Base-by-base conservation (phyloP, 2,797 vertebrate species). In the Pseudomugil tenellus region DNA sequence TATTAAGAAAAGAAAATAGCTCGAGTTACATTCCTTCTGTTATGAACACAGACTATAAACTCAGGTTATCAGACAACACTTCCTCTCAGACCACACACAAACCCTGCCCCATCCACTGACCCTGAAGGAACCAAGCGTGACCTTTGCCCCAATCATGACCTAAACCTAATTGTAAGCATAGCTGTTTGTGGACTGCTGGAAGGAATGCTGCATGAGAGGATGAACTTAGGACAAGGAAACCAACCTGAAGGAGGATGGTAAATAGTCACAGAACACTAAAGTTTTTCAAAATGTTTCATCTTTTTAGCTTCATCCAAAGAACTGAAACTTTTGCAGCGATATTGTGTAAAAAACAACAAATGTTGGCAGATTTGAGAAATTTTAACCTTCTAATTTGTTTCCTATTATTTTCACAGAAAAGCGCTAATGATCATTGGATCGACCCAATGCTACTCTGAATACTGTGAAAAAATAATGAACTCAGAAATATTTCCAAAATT, bases 51-150 rank as follows among this genome's bases (percentile, higher is more conserved):
- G 13, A 63, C 39, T 16, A 14, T 73, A 53, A 77, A 52, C 37
- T 25, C 19, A 70, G 17, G 51, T 9, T 39, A 53, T 67, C 6
- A 1, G 55, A 29, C 52, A 29, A n/a, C 31, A 52, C 57, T 76
- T 79, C 77, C 77, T 79, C 16, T 32, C 57, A 51, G 58, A 67
- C 23, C 31, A 23, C 19, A 4, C 52, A 59, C 48, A 58, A 72
- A 85, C 77, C 26, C 46, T 23, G 3, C n/a, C 17, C 32, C 54
- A 67, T 58, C 52, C 1, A 6, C 35, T 16, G 4, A 46, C 16
- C 46, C 14, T 70, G 54, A 79, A 37, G 55, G 23, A n/a, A 59
- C 39, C 41, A 69, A 74, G 70, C 53, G 34, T 52, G 51, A 72
- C 60, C 46, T 73, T 66, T 73, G 39, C 29, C 60, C 29, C 26